Evolutionary conservation across 2,113 vertebrate genomes (phyloP).

Genomic region (Lipophrys pholis): DNA sequence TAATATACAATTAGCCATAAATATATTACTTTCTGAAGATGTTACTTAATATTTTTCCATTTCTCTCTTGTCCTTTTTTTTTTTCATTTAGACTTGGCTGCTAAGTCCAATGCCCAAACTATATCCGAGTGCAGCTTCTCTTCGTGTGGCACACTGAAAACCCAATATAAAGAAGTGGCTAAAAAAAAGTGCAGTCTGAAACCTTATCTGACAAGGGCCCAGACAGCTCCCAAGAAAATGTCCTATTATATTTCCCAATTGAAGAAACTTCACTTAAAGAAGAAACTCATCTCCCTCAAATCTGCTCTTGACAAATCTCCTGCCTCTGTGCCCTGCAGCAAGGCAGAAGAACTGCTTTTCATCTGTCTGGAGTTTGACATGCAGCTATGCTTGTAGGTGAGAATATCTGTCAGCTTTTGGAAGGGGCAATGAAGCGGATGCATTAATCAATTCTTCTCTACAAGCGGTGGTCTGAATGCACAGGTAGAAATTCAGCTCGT

Average conservation of each 20-base stretch:
- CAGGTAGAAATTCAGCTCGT: neutral
- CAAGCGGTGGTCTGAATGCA: slow-evolving; percentile 41
- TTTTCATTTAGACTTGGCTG: no score
- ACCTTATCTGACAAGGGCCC: slow-evolving; percentile 55
- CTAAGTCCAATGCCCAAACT: no score
- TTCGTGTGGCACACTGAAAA: slow-evolving; percentile 56
- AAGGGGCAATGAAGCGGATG: slow-evolving; percentile 10
- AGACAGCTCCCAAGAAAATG: slow-evolving; percentile 38
- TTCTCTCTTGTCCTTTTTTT: no score
- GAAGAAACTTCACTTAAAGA: slow-evolving; percentile 47
- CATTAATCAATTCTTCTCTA: slow-evolving; percentile 49
- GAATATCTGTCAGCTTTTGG: slow-evolving; percentile 52
- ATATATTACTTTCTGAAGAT: neutral
- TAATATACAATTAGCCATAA: neutral
- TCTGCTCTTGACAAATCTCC: slow-evolving; percentile 48
- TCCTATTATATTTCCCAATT: slow-evolving; percentile 59
- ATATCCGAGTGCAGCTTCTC: slow-evolving; percentile 2
- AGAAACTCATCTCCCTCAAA: slow-evolving; percentile 37
- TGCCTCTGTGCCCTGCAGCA: slow-evolving; percentile 53
- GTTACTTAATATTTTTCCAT: no score
- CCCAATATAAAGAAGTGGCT: slow-evolving; percentile 36
- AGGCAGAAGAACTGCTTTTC: slow-evolving; percentile 39
- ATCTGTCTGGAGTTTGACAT: slow-evolving; percentile 53
- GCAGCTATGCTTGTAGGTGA: slow-evolving; percentile 36
- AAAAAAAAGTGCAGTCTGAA: slow-evolving; percentile 41